Base-by-base conservation (phyloP, 2,797 vertebrate species). In the Notolepis coatsorum region DNA sequence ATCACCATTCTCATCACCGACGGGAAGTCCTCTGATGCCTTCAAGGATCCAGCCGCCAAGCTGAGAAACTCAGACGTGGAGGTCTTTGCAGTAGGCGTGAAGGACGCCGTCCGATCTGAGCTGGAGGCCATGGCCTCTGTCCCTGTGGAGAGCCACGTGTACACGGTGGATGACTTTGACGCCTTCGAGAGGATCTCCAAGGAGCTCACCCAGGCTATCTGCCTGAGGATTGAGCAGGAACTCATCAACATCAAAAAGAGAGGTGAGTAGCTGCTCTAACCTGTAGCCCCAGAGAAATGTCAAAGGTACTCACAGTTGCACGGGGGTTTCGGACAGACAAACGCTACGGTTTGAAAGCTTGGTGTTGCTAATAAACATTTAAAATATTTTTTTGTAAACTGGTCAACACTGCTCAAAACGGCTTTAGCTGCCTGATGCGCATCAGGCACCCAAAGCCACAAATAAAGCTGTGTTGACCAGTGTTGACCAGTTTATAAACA, bases 1-100 rank as follows among this genome's bases (percentile, higher is more conserved):
- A 94, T 99, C 55, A 95, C 92, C 90, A 97, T 99, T 89, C 96
- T 99, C 71, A 97, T 99, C 88, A 99, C 98, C 0, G 98, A 99
- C 15, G 98, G 98, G 13, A 99, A 99, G 72, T 97, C 97, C 0
- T 99, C 98, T 0, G 98, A 99, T 61, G 95, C 96, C 54, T 99
- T 99, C 88, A 94, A 92, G 83, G 95, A 95, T 1, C 94, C 97
- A 1, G 96, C 98, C 65, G 85, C 93, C 65, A 94, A 78, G 65
- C 92, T 99, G 52, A 92, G 95, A 77, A 93, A 90, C 3, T 73
- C 94, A 0, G 96, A 96, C 7, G 97, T 99, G 73, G 97, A 99
- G 84, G 95, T 99, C 81, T 99, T 99, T 10, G 97, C 98, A 0
- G 98, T 99, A 66, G 98, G 98, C 1, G 95, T 99, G 48, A 99